Conservation (phyloP, 1,140 invertebrate species). For the Rhynchophorus ferrugineus region DNA sequence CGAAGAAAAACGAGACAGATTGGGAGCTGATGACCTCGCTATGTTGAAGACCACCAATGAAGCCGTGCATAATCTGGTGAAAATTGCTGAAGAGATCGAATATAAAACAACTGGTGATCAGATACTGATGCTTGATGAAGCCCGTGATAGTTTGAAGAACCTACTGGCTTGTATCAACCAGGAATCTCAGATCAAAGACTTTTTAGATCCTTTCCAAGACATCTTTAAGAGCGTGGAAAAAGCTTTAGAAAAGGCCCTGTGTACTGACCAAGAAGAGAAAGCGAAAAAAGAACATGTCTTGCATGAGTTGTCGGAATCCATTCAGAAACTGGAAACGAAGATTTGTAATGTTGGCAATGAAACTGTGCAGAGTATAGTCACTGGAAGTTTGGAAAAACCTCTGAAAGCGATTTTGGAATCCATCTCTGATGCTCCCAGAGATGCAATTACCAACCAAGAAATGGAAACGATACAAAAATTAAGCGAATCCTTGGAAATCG, state of each 20-base stretch:
- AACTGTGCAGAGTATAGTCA: constrained; percentile 3
- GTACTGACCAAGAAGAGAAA: constrained; percentile 24
- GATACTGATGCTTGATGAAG: constrained; percentile 21
- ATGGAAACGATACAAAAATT: constrained; percentile 25
- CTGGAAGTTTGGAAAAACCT: constrained; percentile 21
- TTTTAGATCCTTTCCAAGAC: constrained; percentile 43
- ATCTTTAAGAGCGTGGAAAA: constrained; percentile 42
- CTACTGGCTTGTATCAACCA: constrained; percentile 35
- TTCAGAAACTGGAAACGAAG: constrained; percentile 18
- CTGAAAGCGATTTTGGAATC: constrained; percentile 26
- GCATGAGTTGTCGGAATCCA: constrained; percentile 17
- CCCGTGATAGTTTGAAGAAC: constrained; percentile 28
- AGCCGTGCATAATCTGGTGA: constrained; percentile 17
- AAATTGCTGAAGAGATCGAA: constrained; percentile 25
- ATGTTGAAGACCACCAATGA: constrained; percentile 27
- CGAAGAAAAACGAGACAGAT: constrained; percentile 33
- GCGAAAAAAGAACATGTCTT: constrained; percentile 33
- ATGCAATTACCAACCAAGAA: constrained; percentile 18
- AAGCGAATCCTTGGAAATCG: constrained; percentile 24
- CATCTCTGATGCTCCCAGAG: constrained; percentile 3
- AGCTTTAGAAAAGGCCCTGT: constrained; percentile 34
- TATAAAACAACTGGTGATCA: constrained; percentile 20
- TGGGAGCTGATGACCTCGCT: constrained; percentile 31
- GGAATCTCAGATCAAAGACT: constrained; percentile 37
- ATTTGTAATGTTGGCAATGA: background rate